Evolutionary conservation across 2,113 vertebrate species (phyloP), one percentile per base, ranked within the genome.

Genomic region (Eptesicus fuscus): DNA sequence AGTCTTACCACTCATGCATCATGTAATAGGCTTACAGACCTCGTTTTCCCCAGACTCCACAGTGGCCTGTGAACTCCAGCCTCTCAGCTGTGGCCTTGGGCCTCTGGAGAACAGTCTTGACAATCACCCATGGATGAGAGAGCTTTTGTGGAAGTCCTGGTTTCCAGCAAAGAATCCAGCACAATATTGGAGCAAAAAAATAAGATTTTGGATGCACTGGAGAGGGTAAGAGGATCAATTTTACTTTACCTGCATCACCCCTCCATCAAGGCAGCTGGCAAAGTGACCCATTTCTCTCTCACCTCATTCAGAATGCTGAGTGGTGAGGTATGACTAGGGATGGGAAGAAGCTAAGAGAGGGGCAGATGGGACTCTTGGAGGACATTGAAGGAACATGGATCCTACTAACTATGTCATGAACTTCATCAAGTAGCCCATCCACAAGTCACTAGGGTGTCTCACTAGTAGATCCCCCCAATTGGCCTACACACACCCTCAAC

Each of bases 401-500:
- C 16, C 83, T 49, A 32, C 8, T 42, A 73, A 71, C 22, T 10
- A 16, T 76, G 73, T 47, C 42, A 18, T 10, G 16, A 25, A 76
- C 42, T 76, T 47, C 73, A 47, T 51, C 44, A 53, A 70, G 14
- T 20, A 51, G 16, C 35, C 63, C n/a, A 70, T 35, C 16, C 35
- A 51, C 63, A 18, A 4, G 23, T 22, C 83, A 37, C 5, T 51
- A 12, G 13, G 8, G 32, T 28, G 14, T 44, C 44, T 83, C 82
- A 28, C 9, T 32, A 69, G 0, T 32, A 47, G 2, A 37, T 37
- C 32, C 44, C 0, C 0, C 47, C 63, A 84, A 7, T 2, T 18
- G 9, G 44, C 32, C 63, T 5, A 61, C 51, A 84, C 22, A n/a
- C 63, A 35, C 8, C 47, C 20, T 5, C 23, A 35, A 10, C 5